Evolutionary conservation across 2,113 vertebrate species (phyloP), one percentile per base, ranked within the genome.

Genomic region (Bolborhynchus lineola): DNA sequence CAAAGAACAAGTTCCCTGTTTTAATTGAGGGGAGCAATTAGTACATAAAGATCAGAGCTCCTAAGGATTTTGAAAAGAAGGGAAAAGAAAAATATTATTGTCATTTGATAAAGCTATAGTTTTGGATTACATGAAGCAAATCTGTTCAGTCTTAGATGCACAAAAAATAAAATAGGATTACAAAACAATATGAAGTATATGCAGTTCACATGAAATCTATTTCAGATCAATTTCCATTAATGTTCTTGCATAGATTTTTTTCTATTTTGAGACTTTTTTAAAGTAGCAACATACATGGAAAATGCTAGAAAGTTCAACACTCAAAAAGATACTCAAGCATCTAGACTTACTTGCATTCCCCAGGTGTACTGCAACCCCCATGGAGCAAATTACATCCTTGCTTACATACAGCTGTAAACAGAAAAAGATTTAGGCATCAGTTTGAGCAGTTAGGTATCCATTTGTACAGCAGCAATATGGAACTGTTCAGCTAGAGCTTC

Each of bases 291-390:
- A 64, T 23, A 83, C 19, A 44, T 1, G 10, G 39, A 86, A 31
- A 72, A 82, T 5, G 46, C 11, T 33, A 28, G 37, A 29, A 75
- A 84, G 8, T 88, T 42, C 23, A 68, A 11, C 19, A 76, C 16
- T 78, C 12, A 37, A 21, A 29, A 52, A 41, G 6, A 60, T 20
- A 94, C 6, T 69, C 21, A 88, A 94, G 49, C 25, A 37, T 12
- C 35, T 24, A 92, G 67, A 98, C 99, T 99, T 98, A 99, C 99
- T 95, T 99, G 99, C 99, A 99, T 78, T 99, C 98, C 82, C 99
- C 99, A 2, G 99, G 99, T 76, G 88, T 82, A 3, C 72, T 84
- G 82, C 99, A 99, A 12, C 92, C 97, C 47, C 99, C 99, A 10
- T 99, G 99, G 80, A 98, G 94, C 78, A 98, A 96, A 96, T 98